Percentiles rank a stretch among this genome's conserved stretches.
Evolutionary conservation across 2,797 vertebrate genomes (phyloP).

Genomic region (Anniella stebbinsi): DNA sequence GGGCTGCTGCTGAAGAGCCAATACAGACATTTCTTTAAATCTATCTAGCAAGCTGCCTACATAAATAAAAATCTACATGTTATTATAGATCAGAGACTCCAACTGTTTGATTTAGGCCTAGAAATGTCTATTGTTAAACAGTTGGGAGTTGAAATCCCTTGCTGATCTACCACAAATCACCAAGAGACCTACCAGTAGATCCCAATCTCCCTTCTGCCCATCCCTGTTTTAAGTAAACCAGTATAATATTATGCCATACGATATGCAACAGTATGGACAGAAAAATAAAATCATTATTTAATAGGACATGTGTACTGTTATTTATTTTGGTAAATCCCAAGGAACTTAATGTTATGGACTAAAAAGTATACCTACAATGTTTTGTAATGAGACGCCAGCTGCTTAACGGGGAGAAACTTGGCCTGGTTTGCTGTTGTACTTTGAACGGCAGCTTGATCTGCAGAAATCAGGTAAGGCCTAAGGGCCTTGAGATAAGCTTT

Average conservation of each 20-base stretch:
- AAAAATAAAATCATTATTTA: not conserved
- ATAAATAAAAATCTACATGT: no score
- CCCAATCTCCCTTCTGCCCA: no score
- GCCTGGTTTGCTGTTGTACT: not conserved
- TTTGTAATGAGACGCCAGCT: not conserved
- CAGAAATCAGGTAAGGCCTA: not conserved
- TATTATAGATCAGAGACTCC: no score
- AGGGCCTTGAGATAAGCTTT: conserved; percentile 20
- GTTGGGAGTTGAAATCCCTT: no score
- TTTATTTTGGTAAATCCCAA: not conserved
- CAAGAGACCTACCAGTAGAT: no score
- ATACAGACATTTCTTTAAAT: no score
- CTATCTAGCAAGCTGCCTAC: no score
- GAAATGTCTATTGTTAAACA: no score
- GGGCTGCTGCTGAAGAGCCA: no score
- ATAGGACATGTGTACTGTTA: not conserved
- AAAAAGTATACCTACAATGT: not conserved
- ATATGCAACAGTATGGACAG: not conserved
- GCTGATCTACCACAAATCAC: no score
- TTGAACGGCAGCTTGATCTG: not conserved
- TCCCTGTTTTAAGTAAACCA: not conserved
- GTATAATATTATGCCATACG: not conserved
- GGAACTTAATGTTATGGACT: not conserved
- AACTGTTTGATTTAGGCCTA: no score
- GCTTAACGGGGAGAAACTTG: not conserved